Evolutionary conservation across 1,140 invertebrate species (phyloP), one percentile per base, ranked within the genome.

Genomic region (Solenopsis fugax): DNA sequence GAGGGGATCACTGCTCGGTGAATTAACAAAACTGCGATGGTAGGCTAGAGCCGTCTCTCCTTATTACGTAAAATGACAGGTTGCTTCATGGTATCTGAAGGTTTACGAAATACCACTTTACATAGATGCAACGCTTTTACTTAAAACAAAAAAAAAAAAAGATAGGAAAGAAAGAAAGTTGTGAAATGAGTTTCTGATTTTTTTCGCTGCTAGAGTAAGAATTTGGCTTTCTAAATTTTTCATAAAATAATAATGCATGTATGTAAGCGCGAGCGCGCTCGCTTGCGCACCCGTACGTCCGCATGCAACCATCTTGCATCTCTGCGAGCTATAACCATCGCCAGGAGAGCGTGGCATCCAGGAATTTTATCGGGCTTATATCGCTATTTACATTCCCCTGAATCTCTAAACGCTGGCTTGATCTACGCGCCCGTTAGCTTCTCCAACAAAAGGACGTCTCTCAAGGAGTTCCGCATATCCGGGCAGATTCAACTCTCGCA

Each of bases 341-440:
- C 29, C 41, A 34, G 24, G 41, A 45, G 52, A 56, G 80, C 80
- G 7, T 45, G 41, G 24, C 45, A 34, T 16, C 48, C 21, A 37
- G 69, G 80, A 73, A 84, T 84, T 60, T 84, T 60, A 84, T 84
- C 80, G 13, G 45, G 10, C 18, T 41, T n/a, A 37, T 60, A 84
- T 84, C 80, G 80, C 80, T 84, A 75, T 84, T 84, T 84, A 48
- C 69, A 60, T 84, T 84, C 69, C 13, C 69, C 52, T 54, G 41
- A 41, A 73, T 75, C 41, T 84, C 54, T 62, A 75, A 73, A 48
- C 67, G 41, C 69, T n/a, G 16, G 34, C 62, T 67, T 54, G 80
- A 82, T 82, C 69, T 73, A 60, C 80, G 77, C n/a, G 62, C 41
- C 80, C 80, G 80, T 84, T 84, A 84, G 80, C 41, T 62, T 71